Percentiles rank a stretch among this genome's conserved stretches.
Evolutionary conservation across 2,113 vertebrate genomes (phyloP).

Genomic region (Origma solitaria): DNA sequence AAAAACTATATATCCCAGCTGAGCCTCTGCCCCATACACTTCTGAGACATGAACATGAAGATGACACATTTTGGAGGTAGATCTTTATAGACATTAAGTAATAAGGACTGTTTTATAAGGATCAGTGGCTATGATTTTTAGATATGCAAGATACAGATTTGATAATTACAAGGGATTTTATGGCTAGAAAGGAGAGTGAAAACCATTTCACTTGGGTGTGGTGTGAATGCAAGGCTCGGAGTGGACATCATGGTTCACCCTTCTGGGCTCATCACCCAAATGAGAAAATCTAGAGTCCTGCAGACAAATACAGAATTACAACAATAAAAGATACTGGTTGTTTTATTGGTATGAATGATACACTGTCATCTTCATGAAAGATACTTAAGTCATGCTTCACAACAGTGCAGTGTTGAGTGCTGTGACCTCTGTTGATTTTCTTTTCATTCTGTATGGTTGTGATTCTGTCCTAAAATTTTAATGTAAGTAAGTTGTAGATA

Average conservation of each 20-base stretch:
- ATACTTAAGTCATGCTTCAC: not conserved
- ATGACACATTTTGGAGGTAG: not conserved
- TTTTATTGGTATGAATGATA: not conserved
- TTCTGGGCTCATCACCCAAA: not conserved
- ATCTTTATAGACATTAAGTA: not conserved
- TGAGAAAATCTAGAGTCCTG: not conserved
- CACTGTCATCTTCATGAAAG: conserved; percentile 6
- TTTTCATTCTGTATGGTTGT: not conserved
- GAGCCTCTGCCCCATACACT: not conserved
- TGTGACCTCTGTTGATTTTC: not conserved
- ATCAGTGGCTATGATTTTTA: not conserved
- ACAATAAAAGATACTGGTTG: not conserved
- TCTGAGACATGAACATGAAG: not conserved
- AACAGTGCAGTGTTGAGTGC: not conserved
- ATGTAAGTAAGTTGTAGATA: not conserved
- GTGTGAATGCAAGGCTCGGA: not conserved
- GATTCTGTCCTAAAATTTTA: not conserved
- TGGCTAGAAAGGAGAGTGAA: not conserved
- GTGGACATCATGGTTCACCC: not conserved
- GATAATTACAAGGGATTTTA: not conserved
- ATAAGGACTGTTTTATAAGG: not conserved
- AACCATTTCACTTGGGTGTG: not conserved
- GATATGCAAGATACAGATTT: not conserved
- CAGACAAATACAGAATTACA: not conserved
- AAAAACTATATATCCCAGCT: not conserved